Base-by-base conservation (phyloP, 2,888 invertebrate genomes). In the Dichetophora obliterata region DNA sequence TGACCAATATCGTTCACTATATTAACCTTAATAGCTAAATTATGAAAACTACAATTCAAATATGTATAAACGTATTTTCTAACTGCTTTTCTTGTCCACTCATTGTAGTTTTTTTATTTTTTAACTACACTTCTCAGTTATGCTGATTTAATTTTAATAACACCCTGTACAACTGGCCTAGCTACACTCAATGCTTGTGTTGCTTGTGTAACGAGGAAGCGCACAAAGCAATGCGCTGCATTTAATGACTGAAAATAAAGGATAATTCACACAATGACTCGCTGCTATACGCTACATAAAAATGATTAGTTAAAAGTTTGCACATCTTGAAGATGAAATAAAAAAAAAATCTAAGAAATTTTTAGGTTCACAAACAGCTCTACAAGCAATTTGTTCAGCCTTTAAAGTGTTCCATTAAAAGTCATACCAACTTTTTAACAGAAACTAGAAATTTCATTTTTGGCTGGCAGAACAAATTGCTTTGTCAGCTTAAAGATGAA, bases 121-220 rank as follows among this genome's bases (percentile, higher is more conserved):
- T n/a, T n/a, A n/a, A n/a, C n/a, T n/a, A n/a, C n/a, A n/a, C n/a
- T n/a, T n/a, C n/a, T n/a, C n/a, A n/a, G n/a, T n/a, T n/a, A n/a
- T 86, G 86, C 86, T 86, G 86, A 87, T 86, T 86, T 86, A 85
- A 85, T 86, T 86, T 86, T 86, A 87, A 86, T 86, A 86, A 86
- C 83, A 86, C 82, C 83, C 79, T 81, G 19, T 19, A 24, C 57
- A 1, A 8, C 5, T 5, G n/a, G 19, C 6, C 22, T 3, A 8
- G 24, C 19, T 22, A 24, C 14, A 59, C 27, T 59, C 16, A 59
- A 59, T 59, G 59, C n/a, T 59, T 59, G 27, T 24, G 8, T 57
- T 57, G 57, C 54, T 59, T 59, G 59, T 59, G 63, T 63, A 63
- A 63, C 63, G 63, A 63, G 63, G 63, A 63, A 63, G 63, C 63